A percentile compares a stretch with the other conserved stretches of the same genome.
phyloP scores from a whole-genome alignment of 2,888 invertebrate species.

The Marronus borbonicus region DNA sequence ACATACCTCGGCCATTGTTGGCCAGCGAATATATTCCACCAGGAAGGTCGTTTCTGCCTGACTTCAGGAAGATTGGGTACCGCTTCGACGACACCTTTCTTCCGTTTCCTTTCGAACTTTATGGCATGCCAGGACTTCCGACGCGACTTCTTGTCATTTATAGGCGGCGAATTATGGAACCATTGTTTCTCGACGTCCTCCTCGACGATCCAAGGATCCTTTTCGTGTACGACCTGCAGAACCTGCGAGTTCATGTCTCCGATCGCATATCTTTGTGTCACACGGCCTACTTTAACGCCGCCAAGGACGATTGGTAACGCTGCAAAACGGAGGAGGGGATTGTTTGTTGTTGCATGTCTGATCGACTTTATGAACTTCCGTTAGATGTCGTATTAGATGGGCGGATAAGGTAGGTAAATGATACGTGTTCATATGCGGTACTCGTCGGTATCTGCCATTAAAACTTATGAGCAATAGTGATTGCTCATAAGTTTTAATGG shows the following conservation, averaged over 20 bases:
- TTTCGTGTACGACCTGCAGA: slow-evolving; percentile 67
- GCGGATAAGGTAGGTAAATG: slow-evolving; percentile 11
- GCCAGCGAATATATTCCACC: slow-evolving; percentile 92
- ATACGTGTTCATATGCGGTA: background rate
- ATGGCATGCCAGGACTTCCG: slow-evolving; percentile 70
- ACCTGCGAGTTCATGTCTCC: slow-evolving; percentile 65
- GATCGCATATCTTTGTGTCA: slow-evolving; percentile 43
- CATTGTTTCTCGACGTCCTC: slow-evolving; percentile 61
- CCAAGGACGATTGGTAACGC: slow-evolving; percentile 28
- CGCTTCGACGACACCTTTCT: slow-evolving; percentile 65
- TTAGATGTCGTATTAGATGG: slow-evolving; percentile 12
- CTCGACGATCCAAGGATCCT: slow-evolving; percentile 67
- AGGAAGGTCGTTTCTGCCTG: slow-evolving; percentile 74
- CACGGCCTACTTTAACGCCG: slow-evolving; percentile 37
- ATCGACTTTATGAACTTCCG: slow-evolving; percentile 1
- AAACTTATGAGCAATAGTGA: too few relatives aligned
- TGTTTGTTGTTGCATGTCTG: slow-evolving; percentile 11
- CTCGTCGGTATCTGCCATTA: too few relatives aligned
- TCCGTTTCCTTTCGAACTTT: slow-evolving; percentile 69
- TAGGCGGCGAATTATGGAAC: slow-evolving; percentile 64
- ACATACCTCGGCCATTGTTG: slow-evolving; percentile 82
- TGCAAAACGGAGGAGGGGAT: slow-evolving; percentile 11
- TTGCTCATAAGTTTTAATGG: too few relatives aligned
- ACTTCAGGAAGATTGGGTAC: slow-evolving; percentile 59
- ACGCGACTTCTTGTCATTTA: slow-evolving; percentile 68